phyloP scores from a whole-genome alignment of 2,888 invertebrate species.

The Leucania comma region DNA sequence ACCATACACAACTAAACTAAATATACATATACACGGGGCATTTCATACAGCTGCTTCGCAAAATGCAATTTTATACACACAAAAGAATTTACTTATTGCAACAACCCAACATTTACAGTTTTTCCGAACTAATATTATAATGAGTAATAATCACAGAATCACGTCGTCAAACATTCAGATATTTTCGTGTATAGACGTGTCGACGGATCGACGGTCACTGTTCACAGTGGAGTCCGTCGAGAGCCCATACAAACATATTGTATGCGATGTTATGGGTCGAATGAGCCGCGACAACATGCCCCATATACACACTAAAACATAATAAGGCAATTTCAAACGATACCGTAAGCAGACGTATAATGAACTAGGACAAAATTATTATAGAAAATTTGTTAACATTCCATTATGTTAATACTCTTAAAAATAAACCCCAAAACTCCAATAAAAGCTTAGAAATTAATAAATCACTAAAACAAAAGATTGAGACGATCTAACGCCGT shows the following conservation, averaged over 20 bases:
- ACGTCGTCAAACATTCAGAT: constrained; percentile 61
- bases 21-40: constrained; percentile 82
- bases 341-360: constrained; percentile 72
- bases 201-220: constrained; percentile 19
- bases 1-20: constrained; percentile 74
- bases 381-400: constrained; percentile 81
- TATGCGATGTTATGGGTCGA: constrained; percentile 50
- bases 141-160: constrained; percentile 80
- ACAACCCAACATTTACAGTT: constrained; percentile 88
- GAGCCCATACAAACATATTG: constrained; percentile 35
- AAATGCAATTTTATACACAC: constrained; percentile 81
- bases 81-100: constrained; percentile 87
- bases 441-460: constrained; percentile 76
- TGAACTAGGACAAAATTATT: constrained; percentile 69
- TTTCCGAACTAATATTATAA: constrained; percentile 74
- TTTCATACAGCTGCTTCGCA: constrained; percentile 75
- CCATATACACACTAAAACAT: constrained; percentile 78
- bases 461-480: constrained; percentile 69
- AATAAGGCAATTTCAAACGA: constrained; percentile 76
- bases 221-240: constrained; percentile 1
- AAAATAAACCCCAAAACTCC: constrained; percentile 80
- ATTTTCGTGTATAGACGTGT: constrained; percentile 38
- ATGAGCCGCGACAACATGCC: constrained; percentile 71
- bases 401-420: constrained; percentile 80
- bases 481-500: constrained; percentile 64